These are phyloP conservation scores for Bemisia tabaci DNA, from an alignment of 1,140 invertebrate genomes.

Conservation along the genomic window DNA sequence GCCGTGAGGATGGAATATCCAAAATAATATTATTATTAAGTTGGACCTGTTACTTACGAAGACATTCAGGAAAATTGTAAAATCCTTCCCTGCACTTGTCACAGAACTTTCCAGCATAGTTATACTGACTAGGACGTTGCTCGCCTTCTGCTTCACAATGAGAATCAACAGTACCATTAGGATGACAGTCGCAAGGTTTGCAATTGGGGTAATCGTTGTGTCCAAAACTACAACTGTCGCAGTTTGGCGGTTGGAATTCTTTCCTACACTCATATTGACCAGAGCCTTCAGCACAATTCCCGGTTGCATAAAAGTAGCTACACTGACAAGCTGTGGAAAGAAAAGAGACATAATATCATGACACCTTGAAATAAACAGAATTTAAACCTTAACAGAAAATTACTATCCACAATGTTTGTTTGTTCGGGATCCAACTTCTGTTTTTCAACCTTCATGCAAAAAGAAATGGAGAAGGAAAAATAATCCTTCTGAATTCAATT, in stretches of 20 bases:
- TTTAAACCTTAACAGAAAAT: no score
- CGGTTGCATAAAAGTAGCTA: constrained; percentile 69
- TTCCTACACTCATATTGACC: constrained; percentile 80
- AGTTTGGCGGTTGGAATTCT: constrained; percentile 67
- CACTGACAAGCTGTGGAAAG: constrained; percentile 73
- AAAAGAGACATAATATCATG: no score
- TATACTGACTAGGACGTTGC: constrained; percentile 77
- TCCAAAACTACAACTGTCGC: constrained; percentile 72
- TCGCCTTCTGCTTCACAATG: constrained; percentile 44
- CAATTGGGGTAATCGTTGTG: constrained; percentile 93
- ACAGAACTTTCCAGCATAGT: constrained; percentile 75
- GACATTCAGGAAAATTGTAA: constrained; percentile 84
- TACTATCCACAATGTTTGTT: no score
- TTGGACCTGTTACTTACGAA: constrained; percentile 57
- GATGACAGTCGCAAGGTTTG: constrained; percentile 81
- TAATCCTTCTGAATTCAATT: no score
- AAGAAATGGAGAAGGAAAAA: no score
- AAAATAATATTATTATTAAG: no score
- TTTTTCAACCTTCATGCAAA: no score
- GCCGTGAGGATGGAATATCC: no score
- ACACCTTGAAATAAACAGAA: no score
- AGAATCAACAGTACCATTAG: constrained; percentile 76
- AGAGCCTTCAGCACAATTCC: constrained; percentile 83
- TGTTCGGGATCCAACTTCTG: no score
- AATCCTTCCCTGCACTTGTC: constrained; percentile 76